Conservation (phyloP, 2,797 vertebrate genomes). For the Anolis apletophallus region DNA sequence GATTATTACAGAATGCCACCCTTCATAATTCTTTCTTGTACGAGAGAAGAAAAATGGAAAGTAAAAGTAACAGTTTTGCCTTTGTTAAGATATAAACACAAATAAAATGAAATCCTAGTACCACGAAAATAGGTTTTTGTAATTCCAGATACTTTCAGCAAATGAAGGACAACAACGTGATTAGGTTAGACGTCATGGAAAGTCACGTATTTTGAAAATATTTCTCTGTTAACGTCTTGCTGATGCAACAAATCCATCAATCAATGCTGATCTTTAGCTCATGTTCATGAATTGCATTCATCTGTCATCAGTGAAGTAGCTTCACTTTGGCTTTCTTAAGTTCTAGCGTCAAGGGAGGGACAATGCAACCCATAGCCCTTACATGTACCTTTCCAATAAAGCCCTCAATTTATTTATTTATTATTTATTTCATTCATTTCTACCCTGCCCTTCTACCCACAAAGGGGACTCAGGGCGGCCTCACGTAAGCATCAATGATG, state of each 20-base stretch:
- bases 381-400: neutral
- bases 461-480: too few relatives aligned
- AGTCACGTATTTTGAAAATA: constrained; percentile 3
- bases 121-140: neutral
- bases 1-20: neutral
- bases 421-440: too few relatives aligned
- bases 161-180: neutral
- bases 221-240: neutral
- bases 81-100: neutral
- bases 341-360: constrained; percentile 34
- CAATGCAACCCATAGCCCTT: neutral
- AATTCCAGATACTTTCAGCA: constrained; percentile 12
- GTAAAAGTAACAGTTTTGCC: neutral
- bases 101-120: neutral
- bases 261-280: constrained; percentile 42
- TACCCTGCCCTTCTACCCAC: too few relatives aligned
- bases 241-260: neutral
- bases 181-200: neutral
- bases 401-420: too few relatives aligned
- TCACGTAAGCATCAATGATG: too few relatives aligned
- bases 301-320: constrained; percentile 53
- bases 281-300: constrained; percentile 52
- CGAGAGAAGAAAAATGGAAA: neutral
- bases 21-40: neutral
- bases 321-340: constrained; percentile 49